Evolutionary conservation across 2,113 vertebrate species (phyloP), one percentile per base, ranked within the genome.

Genomic region (Scortum barcoo): DNA sequence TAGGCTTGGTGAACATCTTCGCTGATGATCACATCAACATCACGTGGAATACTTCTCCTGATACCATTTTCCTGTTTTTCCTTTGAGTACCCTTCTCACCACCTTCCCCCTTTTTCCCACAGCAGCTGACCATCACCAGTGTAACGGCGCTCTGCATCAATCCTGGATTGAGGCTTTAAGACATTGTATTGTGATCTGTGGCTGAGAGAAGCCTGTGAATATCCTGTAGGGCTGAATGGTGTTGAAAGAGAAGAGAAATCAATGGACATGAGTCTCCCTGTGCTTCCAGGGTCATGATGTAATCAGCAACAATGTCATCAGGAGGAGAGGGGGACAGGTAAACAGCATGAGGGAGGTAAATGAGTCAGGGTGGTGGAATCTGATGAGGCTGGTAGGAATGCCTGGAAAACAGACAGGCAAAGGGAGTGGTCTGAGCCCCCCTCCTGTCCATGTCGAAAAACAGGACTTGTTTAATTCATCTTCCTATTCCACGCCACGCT

Each of bases 221-320:
- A 65, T 81, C 46, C 62, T 53, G 12, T 40, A 76, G 46, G 72
- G 19, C 30, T 65, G 68, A 75, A 57, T 48, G 46, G 48, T 22
- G 62, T 48, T 36, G 14, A 69, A 79, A 36, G 56, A 46, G 46
- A 54, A 56, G 22, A 67, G 22, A 75, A 69, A 71, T 84, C 11
- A 74, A 74, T 75, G n/a, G 75, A 46, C 56, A 61, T 46, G 30
- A 40, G 57, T 71, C 53, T 69, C 48, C 16, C n/a, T 0, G 0
- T 72, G 26, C 60, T 73, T 76, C 48, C 1, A 69, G 57, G 19
- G 78, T 78, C 19, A 65, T 19, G 22, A 73, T 60, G 68, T 53
- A 73, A 73, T 73, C 72, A 77, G 77, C 40, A 66, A 58, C 70
- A 54, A 13, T 71, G 78, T 14, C n/a, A 66, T 42, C 14, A 54